Base-by-base conservation (phyloP, 2,888 invertebrate genomes). In the Spisula subtruncata region DNA sequence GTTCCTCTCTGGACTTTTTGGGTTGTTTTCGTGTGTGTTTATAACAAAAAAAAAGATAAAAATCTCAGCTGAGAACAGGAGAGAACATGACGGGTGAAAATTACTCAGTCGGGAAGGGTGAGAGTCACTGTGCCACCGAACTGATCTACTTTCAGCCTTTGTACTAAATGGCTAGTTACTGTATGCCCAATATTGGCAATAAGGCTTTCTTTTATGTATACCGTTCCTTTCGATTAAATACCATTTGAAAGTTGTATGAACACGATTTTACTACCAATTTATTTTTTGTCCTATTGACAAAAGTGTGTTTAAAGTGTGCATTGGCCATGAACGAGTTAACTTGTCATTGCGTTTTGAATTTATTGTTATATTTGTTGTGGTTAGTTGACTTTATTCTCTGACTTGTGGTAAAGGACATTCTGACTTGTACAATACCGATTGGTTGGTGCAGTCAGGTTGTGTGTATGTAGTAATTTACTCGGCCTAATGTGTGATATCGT, bases 271-370 rank as follows among this genome's bases (percentile, higher is more conserved):
- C 18, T 14, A 75, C 75, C 32, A 20, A 32, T 71, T 29, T 14
- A 71, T 32, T 75, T 32, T 75, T 32, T 75, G 32, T 75, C 10
- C 35, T 18, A 32, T 75, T 29, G 16, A 16, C 35, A 75, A n/a
- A 75, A 75, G 60, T 66, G 1, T 18, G 16, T 75, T 75, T 35
- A 75, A 75, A 75, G 75, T 32, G 16, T 32, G 29, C 75, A 75
- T 32, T 35, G 75, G 75, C 75, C 75, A 75, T 75, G 75, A 75
- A 75, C 16, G 16, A 35, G 75, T 75, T 75, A 32, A 75, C 75
- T 35, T 75, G 75, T 75, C 75, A 32, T 75, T 75, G 32, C 35
- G 12, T 35, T 75, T n/a, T 14, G 32, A 75, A 14, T 75, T 75
- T 32, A 75, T 75, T 75, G 75, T 75, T 35, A 35, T 75, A 32